Evolutionary conservation across 2,888 invertebrate genomes (phyloP).

Genomic region (Lasiommata megera): DNA sequence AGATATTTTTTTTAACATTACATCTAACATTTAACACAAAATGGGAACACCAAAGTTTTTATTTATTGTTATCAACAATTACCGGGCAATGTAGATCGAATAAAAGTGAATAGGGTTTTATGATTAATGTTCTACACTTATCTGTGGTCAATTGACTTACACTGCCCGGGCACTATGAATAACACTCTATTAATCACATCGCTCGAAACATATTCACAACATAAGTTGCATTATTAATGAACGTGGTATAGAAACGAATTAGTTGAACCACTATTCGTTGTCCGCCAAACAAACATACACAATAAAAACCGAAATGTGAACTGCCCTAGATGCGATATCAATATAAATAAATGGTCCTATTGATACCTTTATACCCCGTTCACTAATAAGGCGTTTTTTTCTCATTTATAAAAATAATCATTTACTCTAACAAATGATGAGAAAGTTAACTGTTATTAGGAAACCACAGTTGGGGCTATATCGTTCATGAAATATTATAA

Average conservation of each 20-base stretch:
- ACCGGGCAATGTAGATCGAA: not conserved
- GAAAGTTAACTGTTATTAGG: not conserved
- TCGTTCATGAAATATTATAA: not conserved
- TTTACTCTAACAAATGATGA: conserved; percentile 1
- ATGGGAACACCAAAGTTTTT: conserved; percentile 9
- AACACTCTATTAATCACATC: not conserved
- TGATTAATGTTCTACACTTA: not conserved
- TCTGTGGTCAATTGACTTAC: too few relatives aligned
- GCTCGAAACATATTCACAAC: not conserved
- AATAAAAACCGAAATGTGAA: too few relatives aligned
- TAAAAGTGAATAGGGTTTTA: not conserved
- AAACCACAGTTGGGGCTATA: conserved; percentile 7
- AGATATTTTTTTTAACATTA: not conserved
- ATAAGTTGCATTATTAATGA: not conserved
- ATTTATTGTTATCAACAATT: not conserved
- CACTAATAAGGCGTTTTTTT: not conserved
- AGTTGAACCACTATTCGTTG: too few relatives aligned
- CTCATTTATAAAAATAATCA: conserved; percentile 9
- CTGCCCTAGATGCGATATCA: not conserved
- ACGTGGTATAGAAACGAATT: conserved; percentile 4
- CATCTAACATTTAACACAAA: conserved; percentile 9
- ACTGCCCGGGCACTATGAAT: not conserved
- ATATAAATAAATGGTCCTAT: not conserved
- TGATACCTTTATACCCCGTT: not conserved
- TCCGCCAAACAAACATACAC: too few relatives aligned